Percentiles rank a stretch among this genome's conserved stretches.
These are phyloP conservation scores for Tribolium madens DNA, from an alignment of 1,140 invertebrate genomes.

Conservation along the genomic window DNA sequence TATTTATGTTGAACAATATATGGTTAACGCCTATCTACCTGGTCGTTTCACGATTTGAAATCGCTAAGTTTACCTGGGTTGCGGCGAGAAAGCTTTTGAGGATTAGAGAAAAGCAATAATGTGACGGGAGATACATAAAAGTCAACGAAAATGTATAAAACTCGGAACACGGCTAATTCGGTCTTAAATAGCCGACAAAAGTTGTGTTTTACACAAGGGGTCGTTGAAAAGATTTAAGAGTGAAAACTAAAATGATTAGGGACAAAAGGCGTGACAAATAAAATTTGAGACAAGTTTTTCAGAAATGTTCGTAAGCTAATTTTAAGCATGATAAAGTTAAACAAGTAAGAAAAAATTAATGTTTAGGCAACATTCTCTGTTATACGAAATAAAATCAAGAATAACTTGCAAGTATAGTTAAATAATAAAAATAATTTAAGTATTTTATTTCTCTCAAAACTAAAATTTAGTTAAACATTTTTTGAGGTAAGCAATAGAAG, in stretches of 20 bases:
- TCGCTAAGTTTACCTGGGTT: background rate
- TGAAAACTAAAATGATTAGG: background rate
- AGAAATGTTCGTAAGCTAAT: background rate
- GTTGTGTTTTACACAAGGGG: constrained; percentile 18
- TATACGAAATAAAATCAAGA: no score
- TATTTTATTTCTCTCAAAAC: no score
- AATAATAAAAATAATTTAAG: no score
- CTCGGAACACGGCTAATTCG: constrained; percentile 18
- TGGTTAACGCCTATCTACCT: constrained; percentile 52
- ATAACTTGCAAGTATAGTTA: no score
- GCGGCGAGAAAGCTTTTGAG: background rate
- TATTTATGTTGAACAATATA: constrained; percentile 50
- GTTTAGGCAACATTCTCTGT: no score
- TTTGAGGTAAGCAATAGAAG: no score
- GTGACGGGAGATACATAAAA: constrained; percentile 26
- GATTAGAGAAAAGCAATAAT: constrained; percentile 28
- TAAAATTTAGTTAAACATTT: no score
- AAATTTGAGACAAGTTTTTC: background rate
- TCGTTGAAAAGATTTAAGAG: constrained; percentile 12
- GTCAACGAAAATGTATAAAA: constrained; percentile 37
- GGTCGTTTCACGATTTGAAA: constrained; percentile 37
- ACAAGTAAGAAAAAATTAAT: no score
- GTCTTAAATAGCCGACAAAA: constrained; percentile 30
- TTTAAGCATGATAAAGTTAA: no score
- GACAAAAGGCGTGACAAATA: background rate